Evolutionary conservation across 2,797 vertebrate genomes (phyloP).

Genomic region (Coregonus suidteri): DNA sequence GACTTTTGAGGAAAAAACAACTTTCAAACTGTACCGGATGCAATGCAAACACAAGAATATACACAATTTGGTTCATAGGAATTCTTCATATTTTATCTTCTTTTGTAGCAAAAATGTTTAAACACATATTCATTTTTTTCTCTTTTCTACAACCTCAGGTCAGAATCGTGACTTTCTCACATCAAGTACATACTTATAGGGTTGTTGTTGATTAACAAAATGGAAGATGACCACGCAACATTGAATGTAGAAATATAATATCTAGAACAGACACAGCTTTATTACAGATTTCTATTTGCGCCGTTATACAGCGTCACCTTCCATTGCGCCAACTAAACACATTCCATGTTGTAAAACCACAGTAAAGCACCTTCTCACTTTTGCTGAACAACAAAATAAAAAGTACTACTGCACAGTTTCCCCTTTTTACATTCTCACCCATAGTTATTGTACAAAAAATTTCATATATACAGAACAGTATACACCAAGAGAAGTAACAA

Average conservation of each 20-base stretch:
- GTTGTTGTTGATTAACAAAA: conserved; percentile 58
- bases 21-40: background rate
- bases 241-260: conserved; percentile 34
- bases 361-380: conserved; percentile 79
- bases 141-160: conserved; percentile 77
- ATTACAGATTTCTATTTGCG: background rate
- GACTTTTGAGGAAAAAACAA: background rate
- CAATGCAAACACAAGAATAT: conserved; percentile 49
- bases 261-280: background rate
- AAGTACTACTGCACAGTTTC: conserved; percentile 71
- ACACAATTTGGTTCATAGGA: conserved; percentile 68
- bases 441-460: conserved; percentile 76
- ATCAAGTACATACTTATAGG: conserved; percentile 68
- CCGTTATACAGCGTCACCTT: conserved; percentile 43
- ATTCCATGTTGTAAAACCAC: conserved; percentile 76
- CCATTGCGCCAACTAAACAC: conserved; percentile 60
- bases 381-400: conserved; percentile 76
- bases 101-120: conserved; percentile 83
- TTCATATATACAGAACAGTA: conserved; percentile 73
- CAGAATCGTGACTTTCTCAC: conserved; percentile 82
- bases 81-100: conserved; percentile 75
- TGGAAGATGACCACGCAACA: conserved; percentile 49
- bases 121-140: conserved; percentile 69
- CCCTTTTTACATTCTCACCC: conserved; percentile 74
- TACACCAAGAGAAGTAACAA: conserved; percentile 67